A percentile compares a stretch with the other conserved stretches of the same genome.
phyloP scores from a whole-genome alignment of 2,797 vertebrate species.

The Myripristis jacobus region DNA sequence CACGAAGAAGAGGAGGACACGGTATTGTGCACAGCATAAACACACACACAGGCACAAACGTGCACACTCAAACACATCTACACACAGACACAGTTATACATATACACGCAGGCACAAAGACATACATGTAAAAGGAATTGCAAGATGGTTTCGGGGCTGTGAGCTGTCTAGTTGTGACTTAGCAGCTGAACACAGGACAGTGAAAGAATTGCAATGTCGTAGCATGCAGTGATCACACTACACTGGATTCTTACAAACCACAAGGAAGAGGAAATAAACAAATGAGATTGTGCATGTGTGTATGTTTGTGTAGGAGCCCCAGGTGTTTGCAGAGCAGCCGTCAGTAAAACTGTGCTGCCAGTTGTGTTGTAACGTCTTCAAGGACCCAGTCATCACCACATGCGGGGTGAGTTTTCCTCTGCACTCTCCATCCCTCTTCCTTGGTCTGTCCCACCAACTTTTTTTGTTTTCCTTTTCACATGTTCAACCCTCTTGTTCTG shows the following conservation, averaged over 20 bases:
- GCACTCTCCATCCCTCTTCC: background rate
- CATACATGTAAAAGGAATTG: background rate
- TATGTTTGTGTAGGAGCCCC: conserved; percentile 86
- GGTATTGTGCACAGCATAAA: conserved; percentile 74
- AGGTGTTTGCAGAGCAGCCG: conserved; percentile 97
- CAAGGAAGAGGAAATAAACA: background rate
- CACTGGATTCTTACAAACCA: background rate
- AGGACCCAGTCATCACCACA: conserved; percentile 98
- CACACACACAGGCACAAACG: background rate
- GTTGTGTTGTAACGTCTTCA: conserved; percentile 96
- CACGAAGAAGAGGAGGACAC: conserved; percentile 98
- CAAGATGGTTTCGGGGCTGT: no score
- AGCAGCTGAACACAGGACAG: background rate
- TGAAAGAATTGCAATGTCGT: background rate
- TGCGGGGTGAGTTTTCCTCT: conserved; percentile 90
- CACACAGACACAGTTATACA: no score
- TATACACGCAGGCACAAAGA: background rate
- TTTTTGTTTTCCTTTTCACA: no score
- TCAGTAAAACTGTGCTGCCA: conserved; percentile 98
- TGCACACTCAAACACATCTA: background rate
- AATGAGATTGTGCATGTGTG: background rate
- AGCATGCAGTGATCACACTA: background rate
- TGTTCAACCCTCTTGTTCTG: background rate
- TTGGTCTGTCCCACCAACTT: background rate
- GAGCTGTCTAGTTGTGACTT: no score